phyloP scores from a whole-genome alignment of 2,888 invertebrate species.

The Lampropteryx suffumata region DNA sequence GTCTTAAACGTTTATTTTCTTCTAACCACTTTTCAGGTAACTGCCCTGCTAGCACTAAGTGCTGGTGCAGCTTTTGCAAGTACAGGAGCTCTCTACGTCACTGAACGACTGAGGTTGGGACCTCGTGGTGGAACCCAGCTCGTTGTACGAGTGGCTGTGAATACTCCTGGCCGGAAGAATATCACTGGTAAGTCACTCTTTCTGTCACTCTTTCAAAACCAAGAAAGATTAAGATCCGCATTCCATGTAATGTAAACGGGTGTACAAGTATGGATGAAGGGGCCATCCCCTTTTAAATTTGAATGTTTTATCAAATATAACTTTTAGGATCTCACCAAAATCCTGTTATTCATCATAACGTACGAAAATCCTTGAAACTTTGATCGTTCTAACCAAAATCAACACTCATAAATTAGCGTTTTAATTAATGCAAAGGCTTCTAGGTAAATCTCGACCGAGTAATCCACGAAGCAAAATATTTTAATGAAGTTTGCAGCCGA shows the following conservation, averaged over 20 bases:
- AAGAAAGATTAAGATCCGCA: too few species aligned
- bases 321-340: too few species aligned
- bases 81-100: constrained; percentile 85
- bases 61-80: constrained; percentile 86
- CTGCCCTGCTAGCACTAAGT: constrained; percentile 84
- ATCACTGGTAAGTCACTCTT: constrained; percentile 85
- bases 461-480: constrained; percentile 63
- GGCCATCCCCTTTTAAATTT: too few species aligned
- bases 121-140: constrained; percentile 86
- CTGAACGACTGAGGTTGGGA: constrained; percentile 84
- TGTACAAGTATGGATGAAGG: too few species aligned
- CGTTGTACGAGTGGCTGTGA: constrained; percentile 84
- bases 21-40: constrained; percentile 73
- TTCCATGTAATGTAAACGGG: too few species aligned
- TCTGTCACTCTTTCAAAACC: too few species aligned
- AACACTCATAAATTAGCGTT: constrained; percentile 34
- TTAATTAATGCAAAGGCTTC: constrained; percentile 37
- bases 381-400: constrained; percentile 16
- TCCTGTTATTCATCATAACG: too few species aligned
- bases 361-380: background rate
- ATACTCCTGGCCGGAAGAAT: constrained; percentile 85
- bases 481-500: constrained; percentile 61
- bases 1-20: too few species aligned
- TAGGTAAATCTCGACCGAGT: constrained; percentile 45
- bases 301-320: too few species aligned